Percentiles rank a stretch among this genome's conserved stretches.
phyloP scores from a whole-genome alignment of 2,113 vertebrate genomes.

The Corapipo altera region DNA sequence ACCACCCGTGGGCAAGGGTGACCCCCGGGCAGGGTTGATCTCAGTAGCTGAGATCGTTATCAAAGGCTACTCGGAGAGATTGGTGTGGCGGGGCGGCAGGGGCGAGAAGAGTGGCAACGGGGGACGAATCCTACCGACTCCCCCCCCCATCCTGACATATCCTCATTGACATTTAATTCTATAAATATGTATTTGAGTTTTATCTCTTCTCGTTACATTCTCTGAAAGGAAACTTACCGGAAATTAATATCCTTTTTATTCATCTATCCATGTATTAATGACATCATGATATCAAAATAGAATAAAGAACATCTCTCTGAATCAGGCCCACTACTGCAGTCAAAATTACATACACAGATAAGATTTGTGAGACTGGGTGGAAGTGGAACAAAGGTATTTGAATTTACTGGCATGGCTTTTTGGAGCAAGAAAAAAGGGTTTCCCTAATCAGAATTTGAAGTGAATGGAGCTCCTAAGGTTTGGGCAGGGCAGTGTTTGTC shows the following conservation, averaged over 20 bases:
- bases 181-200: not conserved
- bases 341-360: not conserved
- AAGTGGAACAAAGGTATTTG: not conserved
- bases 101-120: accelerated
- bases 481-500: not conserved
- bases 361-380: not conserved
- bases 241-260: slow-evolving; percentile 26
- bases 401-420: not conserved
- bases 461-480: not conserved
- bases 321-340: not conserved
- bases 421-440: not conserved
- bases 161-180: not conserved
- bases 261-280: not conserved
- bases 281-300: slow-evolving; percentile 2
- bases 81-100: not conserved
- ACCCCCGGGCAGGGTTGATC: not conserved
- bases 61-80: not conserved
- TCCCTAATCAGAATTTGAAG: not conserved
- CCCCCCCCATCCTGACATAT: not conserved
- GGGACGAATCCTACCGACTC: not conserved
- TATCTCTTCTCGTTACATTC: not conserved
- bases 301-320: not conserved
- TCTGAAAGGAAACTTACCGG: not conserved
- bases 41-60: not conserved
- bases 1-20: not conserved